Percentiles rank a stretch among this genome's conserved stretches.
Evolutionary conservation across 2,113 vertebrate genomes (phyloP).

Genomic region (Aegithalos caudatus): DNA sequence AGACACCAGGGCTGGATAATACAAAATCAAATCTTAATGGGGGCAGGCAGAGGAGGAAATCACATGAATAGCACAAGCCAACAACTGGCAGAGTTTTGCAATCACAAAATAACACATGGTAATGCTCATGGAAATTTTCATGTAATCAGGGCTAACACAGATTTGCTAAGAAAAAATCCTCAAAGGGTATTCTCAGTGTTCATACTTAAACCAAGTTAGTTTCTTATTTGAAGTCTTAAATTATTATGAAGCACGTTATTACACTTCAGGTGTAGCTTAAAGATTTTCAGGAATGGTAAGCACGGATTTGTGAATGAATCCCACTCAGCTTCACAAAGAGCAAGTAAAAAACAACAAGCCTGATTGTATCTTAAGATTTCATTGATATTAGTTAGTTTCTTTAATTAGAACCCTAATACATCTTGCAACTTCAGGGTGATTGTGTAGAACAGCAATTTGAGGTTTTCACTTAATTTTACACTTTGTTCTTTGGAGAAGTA

Average conservation of each 20-base stretch:
- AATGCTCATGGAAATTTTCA: neutral
- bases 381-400: neutral
- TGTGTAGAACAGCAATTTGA: rapidly evolving
- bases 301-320: neutral
- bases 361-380: neutral
- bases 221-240: conserved; percentile 10
- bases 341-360: neutral
- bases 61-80: neutral
- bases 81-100: neutral
- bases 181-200: neutral
- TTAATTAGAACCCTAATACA: neutral
- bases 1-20: neutral
- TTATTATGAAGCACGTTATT: conserved; percentile 28
- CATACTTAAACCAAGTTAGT: conserved; percentile 18
- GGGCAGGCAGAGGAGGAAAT: too few relatives aligned
- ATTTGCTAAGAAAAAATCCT: conserved; percentile 9
- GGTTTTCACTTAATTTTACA: neutral
- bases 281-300: conserved; percentile 24
- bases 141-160: neutral
- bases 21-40: neutral
- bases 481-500: neutral
- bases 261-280: conserved; percentile 25
- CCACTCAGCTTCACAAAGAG: conserved; percentile 3
- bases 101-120: neutral
- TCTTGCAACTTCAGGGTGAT: neutral